phyloP scores from a whole-genome alignment of 2,113 vertebrate species.

The Oceanodroma tethys region DNA sequence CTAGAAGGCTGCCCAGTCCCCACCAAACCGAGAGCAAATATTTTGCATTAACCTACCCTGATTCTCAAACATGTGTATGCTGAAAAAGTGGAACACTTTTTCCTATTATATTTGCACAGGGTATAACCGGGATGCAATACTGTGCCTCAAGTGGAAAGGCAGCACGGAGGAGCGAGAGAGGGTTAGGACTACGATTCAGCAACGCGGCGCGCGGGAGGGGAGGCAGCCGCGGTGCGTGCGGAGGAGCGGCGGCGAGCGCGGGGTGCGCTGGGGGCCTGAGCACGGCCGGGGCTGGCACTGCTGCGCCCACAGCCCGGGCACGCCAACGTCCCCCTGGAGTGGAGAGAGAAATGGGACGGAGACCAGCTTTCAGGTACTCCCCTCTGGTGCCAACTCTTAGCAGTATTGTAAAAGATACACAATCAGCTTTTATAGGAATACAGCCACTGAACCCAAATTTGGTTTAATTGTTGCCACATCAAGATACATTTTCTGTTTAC shows the following conservation, averaged over 20 bases:
- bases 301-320: not conserved
- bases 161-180: accelerated
- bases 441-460: not conserved
- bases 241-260: accelerated
- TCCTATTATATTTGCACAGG: accelerated
- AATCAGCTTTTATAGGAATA: not conserved
- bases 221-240: not conserved
- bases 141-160: not conserved
- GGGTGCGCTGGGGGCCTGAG: not conserved
- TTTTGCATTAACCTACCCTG: not conserved
- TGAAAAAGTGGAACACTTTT: accelerated
- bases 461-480: not conserved
- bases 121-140: not conserved
- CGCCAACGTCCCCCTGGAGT: accelerated
- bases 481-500: not conserved
- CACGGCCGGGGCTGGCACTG: not conserved
- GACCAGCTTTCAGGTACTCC: not conserved
- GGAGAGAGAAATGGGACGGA: not conserved
- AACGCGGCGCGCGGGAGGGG: not conserved
- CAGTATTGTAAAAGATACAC: no score
- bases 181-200: not conserved
- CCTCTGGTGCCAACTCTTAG: not conserved
- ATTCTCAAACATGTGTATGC: accelerated
- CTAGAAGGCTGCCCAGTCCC: not conserved
- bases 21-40: not conserved